Evolutionary conservation across 2,888 invertebrate genomes (phyloP).

Genomic region (Diadromus collaris): DNA sequence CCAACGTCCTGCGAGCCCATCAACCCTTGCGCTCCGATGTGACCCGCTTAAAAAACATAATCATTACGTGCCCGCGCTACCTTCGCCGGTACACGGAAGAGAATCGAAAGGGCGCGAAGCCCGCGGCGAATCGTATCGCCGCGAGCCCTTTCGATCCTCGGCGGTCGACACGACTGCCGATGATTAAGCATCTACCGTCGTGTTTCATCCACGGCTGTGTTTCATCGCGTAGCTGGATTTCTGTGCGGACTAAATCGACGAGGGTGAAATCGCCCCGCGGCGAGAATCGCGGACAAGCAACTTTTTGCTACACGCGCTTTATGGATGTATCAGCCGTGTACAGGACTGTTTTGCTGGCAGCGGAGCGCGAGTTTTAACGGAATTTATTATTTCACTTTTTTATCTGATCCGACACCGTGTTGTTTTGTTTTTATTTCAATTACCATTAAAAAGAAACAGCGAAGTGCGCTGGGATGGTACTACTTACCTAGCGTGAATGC

Average conservation of each 20-base stretch:
- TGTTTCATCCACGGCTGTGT: neutral
- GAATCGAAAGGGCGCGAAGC: neutral
- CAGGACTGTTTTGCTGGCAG: neutral
- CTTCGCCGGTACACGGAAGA: neutral
- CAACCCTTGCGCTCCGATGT: conserved; percentile 67
- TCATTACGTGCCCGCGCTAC: conserved; percentile 54
- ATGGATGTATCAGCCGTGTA: neutral
- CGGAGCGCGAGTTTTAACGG: neutral
- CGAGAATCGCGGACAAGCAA: neutral
- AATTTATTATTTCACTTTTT: neutral
- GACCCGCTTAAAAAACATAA: conserved; percentile 70
- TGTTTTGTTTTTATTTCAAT: neutral
- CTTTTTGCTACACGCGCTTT: neutral
- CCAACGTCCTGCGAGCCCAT: conserved; percentile 51
- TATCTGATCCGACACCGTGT: neutral
- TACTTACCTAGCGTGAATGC: neutral
- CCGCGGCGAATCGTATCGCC: too few species aligned
- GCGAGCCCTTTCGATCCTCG: neutral
- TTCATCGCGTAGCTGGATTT: neutral
- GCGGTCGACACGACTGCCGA: neutral
- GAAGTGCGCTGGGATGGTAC: neutral
- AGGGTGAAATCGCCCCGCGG: neutral
- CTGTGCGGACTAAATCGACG: neutral
- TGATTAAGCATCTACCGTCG: neutral
- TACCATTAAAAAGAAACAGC: neutral